Conservation (phyloP, 2,888 invertebrate species). For the Stenodera caucasica region DNA sequence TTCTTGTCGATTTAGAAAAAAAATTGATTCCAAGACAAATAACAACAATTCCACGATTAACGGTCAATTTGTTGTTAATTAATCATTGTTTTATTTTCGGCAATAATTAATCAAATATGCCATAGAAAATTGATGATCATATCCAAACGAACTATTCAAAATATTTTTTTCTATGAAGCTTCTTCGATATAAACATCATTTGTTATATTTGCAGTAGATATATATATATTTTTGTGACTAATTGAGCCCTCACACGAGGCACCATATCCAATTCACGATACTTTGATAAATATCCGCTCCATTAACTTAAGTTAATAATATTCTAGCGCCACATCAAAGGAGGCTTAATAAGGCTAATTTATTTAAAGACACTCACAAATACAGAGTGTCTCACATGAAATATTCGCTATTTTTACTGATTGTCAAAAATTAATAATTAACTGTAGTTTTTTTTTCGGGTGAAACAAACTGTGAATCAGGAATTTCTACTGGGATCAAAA, state of each 20-base stretch:
- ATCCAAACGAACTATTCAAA: not conserved
- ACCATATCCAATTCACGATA: constrained; percentile 4
- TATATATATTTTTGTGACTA: constrained; percentile 1
- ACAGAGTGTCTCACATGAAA: no score
- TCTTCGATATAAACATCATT: constrained; percentile 16
- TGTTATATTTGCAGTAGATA: constrained; percentile 11
- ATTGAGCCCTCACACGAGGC: constrained; percentile 19
- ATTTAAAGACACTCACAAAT: not conserved
- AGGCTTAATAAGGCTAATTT: not conserved
- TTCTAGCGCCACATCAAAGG: not conserved
- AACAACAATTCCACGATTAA: not conserved
- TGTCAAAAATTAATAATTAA: no score
- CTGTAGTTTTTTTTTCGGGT: no score
- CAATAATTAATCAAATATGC: not conserved
- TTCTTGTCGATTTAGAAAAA: not conserved
- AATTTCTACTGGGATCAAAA: no score
- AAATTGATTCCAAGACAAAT: not conserved
- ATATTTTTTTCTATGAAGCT: not conserved
- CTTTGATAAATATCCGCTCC: constrained; percentile 4
- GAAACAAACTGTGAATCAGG: no score
- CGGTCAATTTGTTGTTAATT: not conserved
- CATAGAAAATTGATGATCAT: constrained; percentile 10
- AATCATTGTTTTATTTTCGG: not conserved
- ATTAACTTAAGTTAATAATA: constrained; percentile 2
- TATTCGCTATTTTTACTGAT: no score